Percentiles rank a stretch among this genome's conserved stretches.
Evolutionary conservation across 2,888 invertebrate species (phyloP).

Genomic region (Hirudinaria manillensis): DNA sequence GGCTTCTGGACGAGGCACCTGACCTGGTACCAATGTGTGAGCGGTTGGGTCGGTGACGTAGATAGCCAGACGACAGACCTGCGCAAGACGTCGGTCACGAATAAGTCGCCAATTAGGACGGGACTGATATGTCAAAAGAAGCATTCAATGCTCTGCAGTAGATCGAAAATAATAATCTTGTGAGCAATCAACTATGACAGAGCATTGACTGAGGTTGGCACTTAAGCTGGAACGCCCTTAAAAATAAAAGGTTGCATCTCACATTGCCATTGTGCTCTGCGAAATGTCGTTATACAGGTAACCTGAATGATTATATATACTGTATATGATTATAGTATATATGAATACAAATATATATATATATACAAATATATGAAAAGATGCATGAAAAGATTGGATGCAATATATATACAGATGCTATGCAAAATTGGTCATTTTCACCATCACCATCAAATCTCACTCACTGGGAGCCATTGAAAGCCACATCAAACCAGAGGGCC

Average conservation of each 20-base stretch:
- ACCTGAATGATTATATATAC: too few relatives aligned
- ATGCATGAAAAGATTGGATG: too few relatives aligned
- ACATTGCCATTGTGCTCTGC: too few relatives aligned
- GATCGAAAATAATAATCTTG: neutral
- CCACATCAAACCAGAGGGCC: conserved; percentile 98
- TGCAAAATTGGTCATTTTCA: too few relatives aligned
- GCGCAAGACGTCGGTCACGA: neutral
- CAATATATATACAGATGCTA: too few relatives aligned
- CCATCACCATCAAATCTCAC: conserved; percentile 37
- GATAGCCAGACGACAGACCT: conserved; percentile 87
- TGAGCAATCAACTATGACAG: too few relatives aligned
- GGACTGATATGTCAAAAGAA: neutral
- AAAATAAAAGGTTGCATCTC: too few relatives aligned
- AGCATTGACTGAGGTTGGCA: too few relatives aligned
- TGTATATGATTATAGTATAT: too few relatives aligned
- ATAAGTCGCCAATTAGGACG: neutral
- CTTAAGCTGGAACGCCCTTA: too few relatives aligned
- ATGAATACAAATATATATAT: too few relatives aligned
- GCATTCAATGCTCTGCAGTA: neutral
- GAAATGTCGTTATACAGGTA: too few relatives aligned
- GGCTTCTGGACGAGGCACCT: conserved; percentile 88
- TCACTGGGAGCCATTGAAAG: conserved; percentile 71
- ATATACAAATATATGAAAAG: neutral
- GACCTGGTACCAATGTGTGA: conserved; percentile 99
- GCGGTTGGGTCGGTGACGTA: conserved; percentile 91